phyloP scores from a whole-genome alignment of 2,113 vertebrate genomes.

The Dasyurus viverrinus region DNA sequence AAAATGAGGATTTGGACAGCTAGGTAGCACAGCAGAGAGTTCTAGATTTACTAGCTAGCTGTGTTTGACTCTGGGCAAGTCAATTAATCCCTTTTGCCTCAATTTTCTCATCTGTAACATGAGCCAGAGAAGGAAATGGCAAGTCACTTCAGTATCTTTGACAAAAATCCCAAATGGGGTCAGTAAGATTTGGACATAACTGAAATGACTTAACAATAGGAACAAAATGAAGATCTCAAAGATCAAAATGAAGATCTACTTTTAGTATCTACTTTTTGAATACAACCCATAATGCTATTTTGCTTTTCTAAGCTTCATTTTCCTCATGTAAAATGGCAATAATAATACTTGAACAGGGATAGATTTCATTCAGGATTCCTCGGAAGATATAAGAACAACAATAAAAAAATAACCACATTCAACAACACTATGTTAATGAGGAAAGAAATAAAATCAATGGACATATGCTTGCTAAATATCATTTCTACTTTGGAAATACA shows the following conservation, averaged over 20 bases:
- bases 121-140: neutral
- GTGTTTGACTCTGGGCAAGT: neutral
- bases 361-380: neutral
- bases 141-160: neutral
- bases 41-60: neutral
- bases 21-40: neutral
- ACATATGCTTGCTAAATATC: neutral
- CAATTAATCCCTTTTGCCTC: neutral
- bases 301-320: neutral
- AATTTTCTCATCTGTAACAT: neutral
- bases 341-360: neutral
- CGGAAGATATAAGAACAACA: neutral
- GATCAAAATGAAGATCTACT: too few species aligned
- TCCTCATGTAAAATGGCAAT: neutral
- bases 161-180: neutral
- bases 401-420: neutral
- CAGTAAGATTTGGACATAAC: neutral
- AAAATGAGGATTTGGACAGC: neutral
- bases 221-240: neutral
- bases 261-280: neutral
- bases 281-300: neutral
- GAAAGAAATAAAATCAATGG: neutral
- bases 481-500: neutral
- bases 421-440: neutral
- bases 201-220: neutral